Base-by-base conservation (phyloP, 2,888 invertebrate species). In the Dioctria linearis region DNA sequence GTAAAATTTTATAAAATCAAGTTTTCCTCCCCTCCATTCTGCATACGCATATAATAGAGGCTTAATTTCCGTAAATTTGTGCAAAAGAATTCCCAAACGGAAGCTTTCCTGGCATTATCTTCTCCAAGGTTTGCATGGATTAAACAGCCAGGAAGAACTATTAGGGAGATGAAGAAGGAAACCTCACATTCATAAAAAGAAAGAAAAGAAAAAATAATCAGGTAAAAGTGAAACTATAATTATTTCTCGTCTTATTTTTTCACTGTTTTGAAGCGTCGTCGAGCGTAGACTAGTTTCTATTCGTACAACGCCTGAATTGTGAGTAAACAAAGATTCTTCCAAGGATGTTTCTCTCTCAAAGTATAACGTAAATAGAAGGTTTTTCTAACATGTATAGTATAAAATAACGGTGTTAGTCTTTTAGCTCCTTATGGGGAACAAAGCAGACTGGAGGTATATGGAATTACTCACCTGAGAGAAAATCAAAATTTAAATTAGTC, bases 401-500 rank as follows among this genome's bases (percentile, higher is more conserved):
- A 54, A 6, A 54, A 8, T 54, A 11, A 54, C 54, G 11, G 54
- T 54, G 54, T 54, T n/a, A 54, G 54, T 54, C 25, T 25, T 54
- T 11, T 6, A 54, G 13, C 73, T 51, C 63, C 63, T 63, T 49
- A 76, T 63, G 63, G 43, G 40, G 11, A 61, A 49, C 37, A 51
- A 49, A 51, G 46, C 63, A 5, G 46, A 46, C 49, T 42, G 63
- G 43, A 63, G 43, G 63, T 63, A 49, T 76, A 25, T 25, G 63
- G 76, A 76, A 76, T 76, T 76, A 76, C 63, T 76, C 76, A 76
- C 76, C 76, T 76, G 76, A 76, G 76, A 76, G 76, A 49, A 76
- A 76, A 76, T 76, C 76, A 76, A 76, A 76, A 76, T 76, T 76
- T 51, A 76, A 76, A 76, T 76, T 76, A 76, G 76, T 76, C 76